These are phyloP conservation scores for Sorex maritimensis DNA, from an alignment of 2,797 vertebrate species.

Conservation along the genomic window DNA sequence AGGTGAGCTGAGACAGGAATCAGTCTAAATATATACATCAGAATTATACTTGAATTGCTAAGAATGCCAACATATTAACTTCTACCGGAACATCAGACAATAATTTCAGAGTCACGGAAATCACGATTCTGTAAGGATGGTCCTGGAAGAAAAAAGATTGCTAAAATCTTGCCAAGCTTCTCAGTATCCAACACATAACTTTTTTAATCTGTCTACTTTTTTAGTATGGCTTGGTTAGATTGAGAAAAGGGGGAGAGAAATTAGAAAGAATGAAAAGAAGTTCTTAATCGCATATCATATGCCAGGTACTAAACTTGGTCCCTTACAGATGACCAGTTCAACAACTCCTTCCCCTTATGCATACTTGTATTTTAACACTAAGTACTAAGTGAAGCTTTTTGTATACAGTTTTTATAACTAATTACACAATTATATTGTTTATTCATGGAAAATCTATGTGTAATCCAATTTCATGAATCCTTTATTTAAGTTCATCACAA, in stretches of 20 bases:
- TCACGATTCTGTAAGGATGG: slow-evolving; percentile 41
- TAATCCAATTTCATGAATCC: slow-evolving; percentile 43
- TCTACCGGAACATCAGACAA: slow-evolving; percentile 38
- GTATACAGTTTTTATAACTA: slow-evolving; percentile 50
- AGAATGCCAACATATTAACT: slow-evolving; percentile 61
- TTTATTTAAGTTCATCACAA: slow-evolving; percentile 34
- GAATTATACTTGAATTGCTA: slow-evolving; percentile 64
- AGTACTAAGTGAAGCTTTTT: background rate
- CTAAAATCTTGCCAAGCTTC: background rate
- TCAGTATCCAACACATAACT: slow-evolving; percentile 12
- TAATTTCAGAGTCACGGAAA: slow-evolving; percentile 66
- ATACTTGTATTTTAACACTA: background rate
- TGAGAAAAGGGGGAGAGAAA: background rate
- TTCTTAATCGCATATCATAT: background rate
- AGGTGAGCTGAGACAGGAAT: slow-evolving; percentile 9
- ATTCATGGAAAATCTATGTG: slow-evolving; percentile 5
- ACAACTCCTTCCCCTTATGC: too few relatives aligned
- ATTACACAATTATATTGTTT: slow-evolving; percentile 39
- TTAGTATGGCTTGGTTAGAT: background rate
- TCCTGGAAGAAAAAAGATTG: background rate
- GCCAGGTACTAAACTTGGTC: background rate
- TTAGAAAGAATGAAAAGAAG: background rate
- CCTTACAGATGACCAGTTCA: background rate
- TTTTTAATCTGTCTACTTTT: too few relatives aligned
- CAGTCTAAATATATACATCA: slow-evolving; percentile 52